These are phyloP conservation scores for Phocides pigmalion DNA, from an alignment of 1,140 invertebrate species.

Conservation along the genomic window DNA sequence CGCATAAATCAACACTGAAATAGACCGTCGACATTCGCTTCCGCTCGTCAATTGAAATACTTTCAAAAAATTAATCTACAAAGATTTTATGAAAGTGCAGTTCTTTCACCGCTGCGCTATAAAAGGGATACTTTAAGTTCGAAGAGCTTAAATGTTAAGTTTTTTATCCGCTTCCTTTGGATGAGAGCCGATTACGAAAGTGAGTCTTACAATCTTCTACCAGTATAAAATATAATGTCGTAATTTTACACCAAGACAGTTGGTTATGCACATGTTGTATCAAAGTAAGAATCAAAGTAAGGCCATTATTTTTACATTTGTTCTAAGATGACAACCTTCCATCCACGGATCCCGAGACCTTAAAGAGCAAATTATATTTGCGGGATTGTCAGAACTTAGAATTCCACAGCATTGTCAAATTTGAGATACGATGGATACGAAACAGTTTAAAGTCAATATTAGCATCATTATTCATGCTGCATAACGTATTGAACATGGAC, in stretches of 20 bases:
- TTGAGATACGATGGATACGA: neutral
- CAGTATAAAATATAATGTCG: constrained; percentile 38
- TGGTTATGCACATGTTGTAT: constrained; percentile 16
- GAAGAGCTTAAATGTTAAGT: constrained; percentile 46
- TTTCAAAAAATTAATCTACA: constrained; percentile 69
- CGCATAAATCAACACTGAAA: constrained; percentile 78
- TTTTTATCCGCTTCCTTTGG: constrained; percentile 57
- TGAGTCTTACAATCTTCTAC: constrained; percentile 40
- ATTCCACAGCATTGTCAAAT: too few species aligned
- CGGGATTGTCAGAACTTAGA: too few species aligned
- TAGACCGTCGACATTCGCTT: constrained; percentile 69
- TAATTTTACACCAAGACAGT: constrained; percentile 34
- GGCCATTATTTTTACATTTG: neutral
- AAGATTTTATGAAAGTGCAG: constrained; percentile 66
- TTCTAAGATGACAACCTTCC: neutral
- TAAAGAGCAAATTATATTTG: too few species aligned
- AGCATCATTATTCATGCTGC: constrained; percentile 66
- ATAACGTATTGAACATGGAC: constrained; percentile 58
- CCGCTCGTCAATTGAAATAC: constrained; percentile 68
- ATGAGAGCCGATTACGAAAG: constrained; percentile 44
- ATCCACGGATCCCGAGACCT: too few species aligned
- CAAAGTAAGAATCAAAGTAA: constrained; percentile 20
- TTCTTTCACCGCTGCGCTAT: constrained; percentile 51
- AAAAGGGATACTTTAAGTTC: constrained; percentile 57
- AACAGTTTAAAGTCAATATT: neutral